Conservation (phyloP, 2,797 vertebrate genomes). For the Characodon lateralis region DNA sequence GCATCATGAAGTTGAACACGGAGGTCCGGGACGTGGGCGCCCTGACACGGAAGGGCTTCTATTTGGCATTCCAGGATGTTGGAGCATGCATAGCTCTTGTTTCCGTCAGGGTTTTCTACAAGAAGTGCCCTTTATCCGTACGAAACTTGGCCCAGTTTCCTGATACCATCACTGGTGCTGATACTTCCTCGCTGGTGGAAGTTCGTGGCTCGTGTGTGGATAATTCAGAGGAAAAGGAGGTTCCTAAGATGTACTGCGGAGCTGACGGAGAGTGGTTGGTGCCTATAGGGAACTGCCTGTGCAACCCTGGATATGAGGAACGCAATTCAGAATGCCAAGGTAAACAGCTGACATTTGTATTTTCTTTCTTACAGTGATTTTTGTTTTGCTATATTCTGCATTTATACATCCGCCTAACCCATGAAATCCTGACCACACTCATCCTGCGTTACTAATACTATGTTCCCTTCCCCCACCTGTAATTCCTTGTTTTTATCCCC, state of each 20-base stretch:
- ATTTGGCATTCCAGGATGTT: constrained; percentile 96
- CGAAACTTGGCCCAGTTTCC: constrained; percentile 96
- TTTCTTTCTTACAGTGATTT: not conserved
- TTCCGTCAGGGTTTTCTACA: constrained; percentile 95
- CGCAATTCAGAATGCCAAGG: constrained; percentile 93
- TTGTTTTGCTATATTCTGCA: constrained; percentile 30
- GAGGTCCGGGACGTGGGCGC: constrained; percentile 94
- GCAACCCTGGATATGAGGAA: constrained; percentile 95
- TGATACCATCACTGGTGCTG: constrained; percentile 93
- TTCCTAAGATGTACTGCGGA: constrained; percentile 99
- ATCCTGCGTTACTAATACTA: not conserved
- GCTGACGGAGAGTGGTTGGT: constrained; percentile 98
- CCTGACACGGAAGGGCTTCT: constrained; percentile 91
- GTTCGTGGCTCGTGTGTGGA: constrained; percentile 96
- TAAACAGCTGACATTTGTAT: constrained; percentile 75
- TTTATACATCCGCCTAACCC: constrained; percentile 26
- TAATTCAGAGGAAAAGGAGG: constrained; percentile 96
- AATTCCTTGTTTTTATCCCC: constrained; percentile 36
- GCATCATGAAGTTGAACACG: constrained; percentile 98
- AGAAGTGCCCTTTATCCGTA: constrained; percentile 92
- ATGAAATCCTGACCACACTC: not conserved
- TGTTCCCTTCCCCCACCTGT: constrained; percentile 6
- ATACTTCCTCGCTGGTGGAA: constrained; percentile 96
- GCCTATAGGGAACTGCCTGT: constrained; percentile 96
- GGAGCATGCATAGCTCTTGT: constrained; percentile 97